Percentiles rank a stretch among this genome's conserved stretches.
phyloP scores from a whole-genome alignment of 2,888 invertebrate genomes.

The Drepanosiphum platanoidis region DNA sequence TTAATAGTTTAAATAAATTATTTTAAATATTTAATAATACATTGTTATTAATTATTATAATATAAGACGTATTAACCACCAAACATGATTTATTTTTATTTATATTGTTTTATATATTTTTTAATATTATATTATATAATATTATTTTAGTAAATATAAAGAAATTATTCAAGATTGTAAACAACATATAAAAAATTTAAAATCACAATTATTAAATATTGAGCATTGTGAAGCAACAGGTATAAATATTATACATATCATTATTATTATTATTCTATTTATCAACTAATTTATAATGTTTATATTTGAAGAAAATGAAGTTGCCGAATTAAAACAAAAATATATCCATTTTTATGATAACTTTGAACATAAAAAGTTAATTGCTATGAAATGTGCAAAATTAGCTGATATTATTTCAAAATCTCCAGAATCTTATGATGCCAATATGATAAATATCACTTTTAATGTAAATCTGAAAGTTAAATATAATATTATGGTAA shows the following conservation, averaged over 20 bases:
- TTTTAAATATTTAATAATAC: no score
- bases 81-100: no score
- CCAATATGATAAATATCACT: constrained; percentile 20
- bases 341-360: background rate
- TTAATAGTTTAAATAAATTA: no score
- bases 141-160: constrained; percentile 51
- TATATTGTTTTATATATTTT: no score
- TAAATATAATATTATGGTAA: background rate
- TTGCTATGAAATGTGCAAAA: constrained; percentile 24
- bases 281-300: background rate
- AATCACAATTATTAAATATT: constrained; percentile 43
- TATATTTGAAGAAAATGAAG: constrained; percentile 44
- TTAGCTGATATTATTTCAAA: constrained; percentile 45
- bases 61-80: no score
- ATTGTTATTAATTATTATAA: no score
- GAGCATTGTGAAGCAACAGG: constrained; percentile 37
- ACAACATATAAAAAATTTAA: constrained; percentile 47
- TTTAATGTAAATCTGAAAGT: constrained; percentile 17
- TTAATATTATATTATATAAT: background rate
- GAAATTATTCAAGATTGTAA: constrained; percentile 56
- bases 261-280: background rate
- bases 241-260: constrained; percentile 1
- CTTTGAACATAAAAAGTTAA: constrained; percentile 37
- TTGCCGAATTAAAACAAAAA: constrained; percentile 35
- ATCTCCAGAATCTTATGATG: constrained; percentile 33